phyloP scores from a whole-genome alignment of 2,888 invertebrate genomes.

The Melangyna quadrimaculata region DNA sequence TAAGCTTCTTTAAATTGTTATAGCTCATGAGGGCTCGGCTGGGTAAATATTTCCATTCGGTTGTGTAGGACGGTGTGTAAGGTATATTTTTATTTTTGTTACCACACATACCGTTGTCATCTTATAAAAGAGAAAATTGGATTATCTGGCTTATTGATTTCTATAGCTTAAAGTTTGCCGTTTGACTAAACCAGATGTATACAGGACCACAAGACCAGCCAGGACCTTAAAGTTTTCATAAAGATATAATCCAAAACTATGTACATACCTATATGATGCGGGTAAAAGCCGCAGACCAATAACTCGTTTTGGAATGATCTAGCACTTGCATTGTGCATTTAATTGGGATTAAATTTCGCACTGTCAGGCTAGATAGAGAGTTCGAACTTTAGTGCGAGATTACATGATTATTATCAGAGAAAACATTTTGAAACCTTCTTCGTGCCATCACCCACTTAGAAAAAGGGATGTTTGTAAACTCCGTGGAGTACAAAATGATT shows the following conservation, averaged over 20 bases:
- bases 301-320: slow-evolving; percentile 43
- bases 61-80: not conserved
- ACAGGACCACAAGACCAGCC: not conserved
- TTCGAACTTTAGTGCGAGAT: slow-evolving; percentile 55
- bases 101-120: not conserved
- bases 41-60: not conserved
- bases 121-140: slow-evolving; percentile 44
- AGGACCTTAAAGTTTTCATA: not conserved
- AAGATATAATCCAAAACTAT: not conserved
- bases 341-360: slow-evolving; percentile 63
- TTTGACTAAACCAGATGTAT: slow-evolving; percentile 4
- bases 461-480: not conserved
- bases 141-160: slow-evolving; percentile 69
- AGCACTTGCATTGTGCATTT: slow-evolving; percentile 50
- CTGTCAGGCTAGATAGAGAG: slow-evolving; percentile 15
- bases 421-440: too few relatives aligned
- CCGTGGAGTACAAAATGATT: not conserved
- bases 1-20: slow-evolving; percentile 37
- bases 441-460: not conserved
- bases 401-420: slow-evolving; percentile 49
- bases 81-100: not conserved
- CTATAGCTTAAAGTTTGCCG: slow-evolving; percentile 55
- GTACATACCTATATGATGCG: too few relatives aligned
- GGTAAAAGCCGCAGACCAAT: slow-evolving; percentile 9
- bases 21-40: not conserved